Evolutionary conservation across 2,888 invertebrate genomes (phyloP).

Genomic region (Macaria notata): DNA sequence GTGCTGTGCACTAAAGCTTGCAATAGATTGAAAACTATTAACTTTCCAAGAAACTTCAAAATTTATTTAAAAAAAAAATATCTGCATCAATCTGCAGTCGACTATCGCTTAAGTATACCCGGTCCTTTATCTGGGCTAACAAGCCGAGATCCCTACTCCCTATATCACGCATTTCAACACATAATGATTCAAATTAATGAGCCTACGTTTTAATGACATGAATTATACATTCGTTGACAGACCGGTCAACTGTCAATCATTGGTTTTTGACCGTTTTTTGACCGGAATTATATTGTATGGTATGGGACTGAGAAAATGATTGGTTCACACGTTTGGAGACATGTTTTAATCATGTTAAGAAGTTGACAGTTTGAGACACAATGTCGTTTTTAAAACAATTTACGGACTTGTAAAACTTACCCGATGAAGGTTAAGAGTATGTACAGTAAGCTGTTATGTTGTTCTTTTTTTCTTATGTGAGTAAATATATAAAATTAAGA

Average conservation of each 20-base stretch:
- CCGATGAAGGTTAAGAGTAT: too few relatives aligned
- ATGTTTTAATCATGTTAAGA: constrained; percentile 14
- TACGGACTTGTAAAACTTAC: background rate
- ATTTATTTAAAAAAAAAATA: too few relatives aligned
- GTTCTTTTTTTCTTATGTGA: too few relatives aligned
- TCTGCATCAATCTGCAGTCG: too few relatives aligned
- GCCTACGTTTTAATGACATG: constrained; percentile 32
- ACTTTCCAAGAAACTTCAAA: too few relatives aligned
- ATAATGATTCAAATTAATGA: constrained; percentile 21
- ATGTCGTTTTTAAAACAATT: too few relatives aligned
- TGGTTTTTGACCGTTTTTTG: constrained; percentile 7
- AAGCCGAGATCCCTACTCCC: constrained; percentile 21
- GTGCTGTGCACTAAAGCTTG: too few relatives aligned
- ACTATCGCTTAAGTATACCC: constrained; percentile 3
- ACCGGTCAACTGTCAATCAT: constrained; percentile 34
- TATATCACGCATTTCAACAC: constrained; percentile 23
- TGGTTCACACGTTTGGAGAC: constrained; percentile 31
- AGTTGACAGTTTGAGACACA: constrained; percentile 26
- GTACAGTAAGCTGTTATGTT: too few relatives aligned
- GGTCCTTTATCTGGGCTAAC: constrained; percentile 22
- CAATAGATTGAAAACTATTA: too few relatives aligned
- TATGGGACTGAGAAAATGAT: constrained; percentile 19
- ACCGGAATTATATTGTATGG: constrained; percentile 6
- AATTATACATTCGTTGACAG: constrained; percentile 36
- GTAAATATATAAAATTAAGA: background rate